Evolutionary conservation across 2,888 invertebrate species (phyloP).

Genomic region (Celastrina argiolus): DNA sequence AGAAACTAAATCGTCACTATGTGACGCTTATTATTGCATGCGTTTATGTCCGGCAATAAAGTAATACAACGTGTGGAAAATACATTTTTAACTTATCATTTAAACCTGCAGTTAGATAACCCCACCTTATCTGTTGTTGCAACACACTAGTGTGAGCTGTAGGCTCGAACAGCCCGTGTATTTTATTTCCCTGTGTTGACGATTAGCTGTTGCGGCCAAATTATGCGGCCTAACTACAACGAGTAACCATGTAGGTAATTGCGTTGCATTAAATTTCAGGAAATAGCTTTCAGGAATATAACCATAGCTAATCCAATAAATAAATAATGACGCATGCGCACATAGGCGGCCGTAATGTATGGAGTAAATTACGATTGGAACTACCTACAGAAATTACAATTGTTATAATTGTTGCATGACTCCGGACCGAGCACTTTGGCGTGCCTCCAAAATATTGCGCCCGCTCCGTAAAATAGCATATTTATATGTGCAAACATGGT

Average conservation of each 20-base stretch:
- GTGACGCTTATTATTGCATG: background rate
- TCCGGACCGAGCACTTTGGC: conserved; percentile 35
- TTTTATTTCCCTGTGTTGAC: background rate
- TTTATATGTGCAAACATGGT: conserved; percentile 8
- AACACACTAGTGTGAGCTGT: conserved; percentile 41
- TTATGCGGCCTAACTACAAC: background rate
- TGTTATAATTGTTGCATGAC: conserved; percentile 36
- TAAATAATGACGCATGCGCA: conserved; percentile 16
- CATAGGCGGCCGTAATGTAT: conserved; percentile 19
- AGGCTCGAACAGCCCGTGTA: conserved; percentile 36
- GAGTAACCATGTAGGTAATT: background rate
- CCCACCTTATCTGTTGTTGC: conserved; percentile 61
- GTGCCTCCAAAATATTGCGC: conserved; percentile 28
- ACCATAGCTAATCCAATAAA: background rate
- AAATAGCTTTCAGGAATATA: background rate
- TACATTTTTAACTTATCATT: conserved; percentile 30
- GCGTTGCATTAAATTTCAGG: background rate
- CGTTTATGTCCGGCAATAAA: background rate
- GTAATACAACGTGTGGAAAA: background rate
- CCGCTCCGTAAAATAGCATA: conserved; percentile 11
- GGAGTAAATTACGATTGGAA: conserved; percentile 22
- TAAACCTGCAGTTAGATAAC: conserved; percentile 59
- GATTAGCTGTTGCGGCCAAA: too few relatives aligned
- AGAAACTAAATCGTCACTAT: background rate
- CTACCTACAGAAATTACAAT: conserved; percentile 26